phyloP scores from a whole-genome alignment of 2,797 vertebrate species.

The Sphenodon punctatus region DNA sequence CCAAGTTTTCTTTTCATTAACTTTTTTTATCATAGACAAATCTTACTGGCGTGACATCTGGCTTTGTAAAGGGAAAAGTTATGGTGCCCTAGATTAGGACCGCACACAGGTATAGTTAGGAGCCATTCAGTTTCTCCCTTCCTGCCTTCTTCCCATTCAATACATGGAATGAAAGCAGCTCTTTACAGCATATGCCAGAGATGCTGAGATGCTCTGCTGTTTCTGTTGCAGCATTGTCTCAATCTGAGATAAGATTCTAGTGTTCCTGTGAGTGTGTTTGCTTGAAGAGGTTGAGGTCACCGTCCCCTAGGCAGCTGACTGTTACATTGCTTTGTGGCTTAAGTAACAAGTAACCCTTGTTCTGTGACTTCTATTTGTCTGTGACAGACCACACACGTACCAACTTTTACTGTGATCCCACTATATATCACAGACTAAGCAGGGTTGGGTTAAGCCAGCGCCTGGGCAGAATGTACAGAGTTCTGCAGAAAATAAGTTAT shows the following conservation, averaged over 20 bases:
- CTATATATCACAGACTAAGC: background rate
- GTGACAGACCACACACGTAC: background rate
- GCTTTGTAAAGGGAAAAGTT: background rate
- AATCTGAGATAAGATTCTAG: background rate
- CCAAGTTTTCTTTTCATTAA: background rate
- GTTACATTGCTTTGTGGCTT: background rate
- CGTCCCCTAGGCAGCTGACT: background rate
- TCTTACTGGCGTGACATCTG: background rate
- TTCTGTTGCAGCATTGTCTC: slow-evolving; percentile 5
- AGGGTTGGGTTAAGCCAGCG: background rate
- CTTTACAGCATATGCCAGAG: background rate
- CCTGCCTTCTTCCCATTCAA: background rate
- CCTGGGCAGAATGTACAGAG: background rate
- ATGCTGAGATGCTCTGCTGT: background rate
- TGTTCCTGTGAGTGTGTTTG: background rate
- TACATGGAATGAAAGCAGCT: background rate
- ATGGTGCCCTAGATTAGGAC: background rate
- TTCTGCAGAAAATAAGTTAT: background rate
- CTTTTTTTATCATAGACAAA: background rate
- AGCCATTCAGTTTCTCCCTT: background rate
- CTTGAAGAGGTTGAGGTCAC: background rate
- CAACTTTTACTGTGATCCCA: background rate
- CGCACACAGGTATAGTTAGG: background rate
- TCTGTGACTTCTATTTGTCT: background rate
- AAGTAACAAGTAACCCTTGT: background rate